A percentile compares a stretch with the other conserved stretches of the same genome.
Conservation (phyloP, 2,888 invertebrate genomes). For the Punctoribates punctum region DNA sequence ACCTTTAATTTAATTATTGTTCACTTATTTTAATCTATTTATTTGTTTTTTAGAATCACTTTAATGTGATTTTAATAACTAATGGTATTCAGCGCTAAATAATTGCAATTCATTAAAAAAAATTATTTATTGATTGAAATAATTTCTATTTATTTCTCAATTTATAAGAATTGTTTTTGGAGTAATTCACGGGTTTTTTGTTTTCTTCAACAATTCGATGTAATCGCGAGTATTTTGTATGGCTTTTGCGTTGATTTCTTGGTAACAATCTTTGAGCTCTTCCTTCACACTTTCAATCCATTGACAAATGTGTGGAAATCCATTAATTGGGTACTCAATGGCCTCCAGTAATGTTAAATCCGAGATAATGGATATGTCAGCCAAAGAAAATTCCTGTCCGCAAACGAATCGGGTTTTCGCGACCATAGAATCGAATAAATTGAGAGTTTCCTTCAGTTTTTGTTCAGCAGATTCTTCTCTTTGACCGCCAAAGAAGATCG, state of each 20-base stretch:
- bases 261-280: slow-evolving; percentile 43
- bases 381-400: slow-evolving; percentile 63
- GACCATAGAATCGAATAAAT: slow-evolving; percentile 10
- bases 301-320: slow-evolving; percentile 41
- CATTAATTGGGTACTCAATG: not conserved
- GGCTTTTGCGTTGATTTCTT: slow-evolving; percentile 45
- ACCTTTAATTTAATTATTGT: not conserved
- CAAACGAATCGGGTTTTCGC: not conserved
- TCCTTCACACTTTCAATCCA: slow-evolving; percentile 44
- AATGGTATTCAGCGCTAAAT: no score
- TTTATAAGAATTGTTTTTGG: not conserved
- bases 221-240: slow-evolving; percentile 31
- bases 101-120: not conserved
- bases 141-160: not conserved
- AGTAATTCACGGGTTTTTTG: not conserved
- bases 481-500: slow-evolving; percentile 8
- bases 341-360: slow-evolving; percentile 67
- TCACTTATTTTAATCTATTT: no score
- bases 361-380: slow-evolving; percentile 68
- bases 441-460: slow-evolving; percentile 5
- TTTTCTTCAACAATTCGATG: slow-evolving; percentile 24
- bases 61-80: no score
- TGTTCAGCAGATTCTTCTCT: not conserved
- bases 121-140: not conserved
- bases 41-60: no score